phyloP scores from a whole-genome alignment of 2,113 vertebrate genomes.

The Pterophyllum scalare region DNA sequence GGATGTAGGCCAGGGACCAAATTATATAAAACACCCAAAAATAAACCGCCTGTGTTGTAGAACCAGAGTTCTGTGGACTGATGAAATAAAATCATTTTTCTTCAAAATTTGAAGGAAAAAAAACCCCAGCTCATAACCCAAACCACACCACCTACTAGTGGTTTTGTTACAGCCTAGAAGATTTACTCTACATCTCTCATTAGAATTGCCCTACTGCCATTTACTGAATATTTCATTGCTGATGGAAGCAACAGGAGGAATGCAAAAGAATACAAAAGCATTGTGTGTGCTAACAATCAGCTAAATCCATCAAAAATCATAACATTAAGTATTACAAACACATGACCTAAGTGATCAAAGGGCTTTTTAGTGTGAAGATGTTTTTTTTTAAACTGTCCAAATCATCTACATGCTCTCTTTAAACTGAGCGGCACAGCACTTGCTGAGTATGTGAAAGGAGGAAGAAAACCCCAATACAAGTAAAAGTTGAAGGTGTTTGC shows the following conservation, averaged over 20 bases:
- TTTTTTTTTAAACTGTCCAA: not conserved
- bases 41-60: not conserved
- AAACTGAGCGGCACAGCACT: not conserved
- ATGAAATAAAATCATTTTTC: not conserved
- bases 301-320: not conserved
- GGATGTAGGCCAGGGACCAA: not conserved
- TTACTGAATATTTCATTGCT: not conserved
- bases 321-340: not conserved
- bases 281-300: accelerated
- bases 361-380: not conserved
- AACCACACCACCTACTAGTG: not conserved
- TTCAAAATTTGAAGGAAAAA: not conserved
- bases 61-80: not conserved
- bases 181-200: not conserved
- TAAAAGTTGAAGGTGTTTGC: not conserved
- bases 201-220: not conserved
- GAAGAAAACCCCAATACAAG: not conserved
- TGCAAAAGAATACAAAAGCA: not conserved
- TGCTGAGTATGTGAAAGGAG: not conserved
- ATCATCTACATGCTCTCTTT: not conserved
- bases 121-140: not conserved
- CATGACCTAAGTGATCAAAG: not conserved
- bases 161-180: not conserved
- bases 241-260: not conserved
- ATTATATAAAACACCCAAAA: not conserved